Conservation (phyloP, 2,797 vertebrate species). For the Syndactyla subalaris region DNA sequence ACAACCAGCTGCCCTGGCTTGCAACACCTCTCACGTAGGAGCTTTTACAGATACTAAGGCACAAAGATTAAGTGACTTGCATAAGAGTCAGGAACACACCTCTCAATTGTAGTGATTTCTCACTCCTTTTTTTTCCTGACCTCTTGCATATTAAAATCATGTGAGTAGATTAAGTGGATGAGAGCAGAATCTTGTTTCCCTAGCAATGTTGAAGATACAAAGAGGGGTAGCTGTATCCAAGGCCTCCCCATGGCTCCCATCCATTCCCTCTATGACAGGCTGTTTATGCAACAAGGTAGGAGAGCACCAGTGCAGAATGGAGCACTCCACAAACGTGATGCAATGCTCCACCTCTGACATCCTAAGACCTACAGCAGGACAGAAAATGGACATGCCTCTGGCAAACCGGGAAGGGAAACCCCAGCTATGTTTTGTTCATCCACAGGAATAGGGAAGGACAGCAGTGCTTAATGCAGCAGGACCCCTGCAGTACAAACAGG, state of each 20-base stretch:
- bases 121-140: not conserved
- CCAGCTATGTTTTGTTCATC: not conserved
- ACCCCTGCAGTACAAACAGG: not conserved
- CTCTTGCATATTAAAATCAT: constrained; percentile 19
- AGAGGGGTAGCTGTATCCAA: constrained; percentile 17
- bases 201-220: not conserved
- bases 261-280: not conserved
- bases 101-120: not conserved
- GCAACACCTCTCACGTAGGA: not conserved
- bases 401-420: constrained; percentile 1
- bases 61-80: constrained; percentile 50
- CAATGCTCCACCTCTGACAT: constrained; percentile 3
- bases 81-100: constrained; percentile 4
- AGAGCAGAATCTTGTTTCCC: constrained; percentile 19
- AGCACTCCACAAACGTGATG: not conserved
- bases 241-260: not conserved
- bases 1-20: not conserved
- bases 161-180: not conserved
- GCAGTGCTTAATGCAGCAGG: not conserved
- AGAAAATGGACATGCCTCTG: not conserved
- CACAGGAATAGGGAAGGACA: not conserved
- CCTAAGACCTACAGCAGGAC: not conserved
- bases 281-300: not conserved
- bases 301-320: not conserved
- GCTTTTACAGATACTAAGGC: constrained; percentile 53